These are phyloP conservation scores for Perccottus glenii DNA, from an alignment of 2,113 vertebrate genomes.

Conservation along the genomic window DNA sequence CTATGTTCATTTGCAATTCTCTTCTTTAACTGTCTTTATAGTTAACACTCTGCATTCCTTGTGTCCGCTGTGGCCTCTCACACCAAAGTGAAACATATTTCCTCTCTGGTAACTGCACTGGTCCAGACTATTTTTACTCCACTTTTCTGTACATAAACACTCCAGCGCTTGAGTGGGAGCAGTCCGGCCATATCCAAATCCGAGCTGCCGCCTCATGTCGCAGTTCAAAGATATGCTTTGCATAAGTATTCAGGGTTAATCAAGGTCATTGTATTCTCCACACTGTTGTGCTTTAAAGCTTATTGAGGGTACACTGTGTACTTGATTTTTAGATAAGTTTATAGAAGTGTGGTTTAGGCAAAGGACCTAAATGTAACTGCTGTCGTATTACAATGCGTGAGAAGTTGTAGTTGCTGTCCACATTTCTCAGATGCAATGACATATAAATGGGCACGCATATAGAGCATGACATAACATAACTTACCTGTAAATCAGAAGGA, in stretches of 20 bases:
- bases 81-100: constrained; percentile 14
- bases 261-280: constrained; percentile 64
- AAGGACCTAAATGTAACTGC: constrained; percentile 12
- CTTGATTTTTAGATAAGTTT: constrained; percentile 22
- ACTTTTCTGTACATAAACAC: constrained; percentile 18
- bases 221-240: constrained; percentile 66
- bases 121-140: constrained; percentile 27
- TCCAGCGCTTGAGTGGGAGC: constrained; percentile 4
- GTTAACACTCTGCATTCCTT: constrained; percentile 49
- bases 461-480: no score
- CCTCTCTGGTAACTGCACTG: neutral
- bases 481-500: no score
- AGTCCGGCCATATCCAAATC: constrained; percentile 40
- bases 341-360: constrained; percentile 15
- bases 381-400: constrained; percentile 20
- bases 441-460: no score
- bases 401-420: no score
- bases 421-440: no score
- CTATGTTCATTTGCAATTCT: constrained; percentile 34
- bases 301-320: constrained; percentile 58
- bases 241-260: constrained; percentile 63
- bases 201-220: constrained; percentile 52
- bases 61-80: constrained; percentile 30
- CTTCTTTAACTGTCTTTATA: constrained; percentile 24
- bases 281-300: constrained; percentile 35